These are phyloP conservation scores for Oryzias woworae DNA, from an alignment of 2,113 vertebrate species.

Conservation along the genomic window DNA sequence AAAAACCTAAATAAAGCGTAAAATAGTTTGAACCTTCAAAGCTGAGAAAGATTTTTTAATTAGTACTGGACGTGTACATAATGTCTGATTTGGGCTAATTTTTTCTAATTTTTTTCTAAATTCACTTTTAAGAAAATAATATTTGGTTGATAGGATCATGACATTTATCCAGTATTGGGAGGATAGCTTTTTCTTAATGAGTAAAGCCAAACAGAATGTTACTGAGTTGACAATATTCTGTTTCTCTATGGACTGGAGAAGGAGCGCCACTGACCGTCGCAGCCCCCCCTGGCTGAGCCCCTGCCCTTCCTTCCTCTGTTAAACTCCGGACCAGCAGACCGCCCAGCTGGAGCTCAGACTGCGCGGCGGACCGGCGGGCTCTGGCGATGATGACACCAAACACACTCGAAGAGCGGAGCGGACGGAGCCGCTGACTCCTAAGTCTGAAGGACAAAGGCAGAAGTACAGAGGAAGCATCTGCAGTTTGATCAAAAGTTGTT, in stretches of 20 bases:
- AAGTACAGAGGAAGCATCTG: neutral
- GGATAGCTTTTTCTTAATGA: too few species aligned
- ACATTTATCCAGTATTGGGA: too few species aligned
- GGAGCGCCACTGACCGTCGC: conserved; percentile 17
- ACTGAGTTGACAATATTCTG: too few species aligned
- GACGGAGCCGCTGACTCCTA: neutral
- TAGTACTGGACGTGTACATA: too few species aligned
- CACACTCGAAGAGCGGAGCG: conserved; percentile 10
- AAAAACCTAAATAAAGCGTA: too few species aligned
- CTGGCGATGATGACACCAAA: conserved; percentile 31
- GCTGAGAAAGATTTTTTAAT: too few species aligned
- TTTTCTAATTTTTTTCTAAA: too few species aligned
- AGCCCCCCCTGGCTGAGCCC: conserved; percentile 31
- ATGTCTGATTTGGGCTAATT: too few species aligned
- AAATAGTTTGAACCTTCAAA: too few species aligned
- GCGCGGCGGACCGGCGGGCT: conserved; percentile 22
- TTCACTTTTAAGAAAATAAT: too few species aligned
- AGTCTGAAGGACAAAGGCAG: conserved; percentile 3
- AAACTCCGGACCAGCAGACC: conserved; percentile 36
- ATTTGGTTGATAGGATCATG: too few species aligned
- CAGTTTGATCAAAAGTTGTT: conserved; percentile 40
- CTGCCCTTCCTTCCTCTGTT: conserved; percentile 22
- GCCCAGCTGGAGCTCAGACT: conserved; percentile 18
- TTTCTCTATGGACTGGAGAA: neutral
- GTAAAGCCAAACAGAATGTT: too few species aligned